Base-by-base conservation (phyloP, 2,797 vertebrate species). In the Trachurus trachurus region DNA sequence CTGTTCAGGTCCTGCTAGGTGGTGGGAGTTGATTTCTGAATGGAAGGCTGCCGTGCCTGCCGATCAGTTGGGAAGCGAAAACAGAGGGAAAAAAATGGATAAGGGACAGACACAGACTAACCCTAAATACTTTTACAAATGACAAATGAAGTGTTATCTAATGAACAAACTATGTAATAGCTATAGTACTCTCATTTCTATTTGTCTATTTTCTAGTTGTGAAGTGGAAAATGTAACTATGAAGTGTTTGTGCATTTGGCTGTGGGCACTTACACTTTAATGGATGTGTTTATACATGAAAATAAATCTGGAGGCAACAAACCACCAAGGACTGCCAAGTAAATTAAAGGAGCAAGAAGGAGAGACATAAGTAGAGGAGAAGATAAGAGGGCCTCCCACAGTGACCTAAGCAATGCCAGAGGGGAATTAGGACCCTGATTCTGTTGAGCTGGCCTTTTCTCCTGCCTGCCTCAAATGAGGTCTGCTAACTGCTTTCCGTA, bases 401-500 rank as follows among this genome's bases (percentile, higher is more conserved):
- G 76, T 80, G 63, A 83, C 73, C 68, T 82, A 50, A 64, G 54
- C 52, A 8, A 26, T 58, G 52, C 80, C 17, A 1, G 58, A 74
- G 78, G 74, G 68, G 66, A 71, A 66, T 72, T 42, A 61, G 39
- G 49, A 71, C 52, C 57, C 2, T 0, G 1, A 70, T 78, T 86
- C 58, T 73, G 71, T 74, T 66, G 52, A 78, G 61, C 42, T 80
- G 61, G 71, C 22, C 57, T 66, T 86, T 77, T 67, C 53, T 72
- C 65, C 52, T 57, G 70, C 42, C 16, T 59, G 31, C 37, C 21
- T 75, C 47, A 84, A 81, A 81, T 80, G 31, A 81, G 40, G 60
- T 70, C 70, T 65, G 37, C 66, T 63, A 73, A 78, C 53, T 49
- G 26, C 21, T 58, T 70, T 7, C n/a, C 34, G 26, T 2, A 26